Evolutionary conservation across 2,888 invertebrate genomes (phyloP).

Genomic region (Theretra japonica): DNA sequence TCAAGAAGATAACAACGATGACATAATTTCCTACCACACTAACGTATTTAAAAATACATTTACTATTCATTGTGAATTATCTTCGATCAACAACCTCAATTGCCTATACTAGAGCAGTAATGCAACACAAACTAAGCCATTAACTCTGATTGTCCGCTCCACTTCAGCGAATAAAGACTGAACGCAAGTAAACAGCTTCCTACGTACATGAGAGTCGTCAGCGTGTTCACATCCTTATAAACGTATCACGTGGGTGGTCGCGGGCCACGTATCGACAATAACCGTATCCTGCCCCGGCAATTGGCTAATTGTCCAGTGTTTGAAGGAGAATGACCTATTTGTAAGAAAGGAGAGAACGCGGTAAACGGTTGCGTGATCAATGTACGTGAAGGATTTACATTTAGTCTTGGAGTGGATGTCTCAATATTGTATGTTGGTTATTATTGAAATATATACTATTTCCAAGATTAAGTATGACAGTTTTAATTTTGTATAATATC

Average conservation of each 20-base stretch:
- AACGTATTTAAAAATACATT: background rate
- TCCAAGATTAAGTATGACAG: no score
- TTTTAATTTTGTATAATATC: no score
- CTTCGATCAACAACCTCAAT: background rate
- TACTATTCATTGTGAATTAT: background rate
- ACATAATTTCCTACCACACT: background rate
- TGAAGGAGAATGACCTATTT: slow-evolving; percentile 48
- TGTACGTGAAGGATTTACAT: background rate
- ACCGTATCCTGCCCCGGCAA: slow-evolving; percentile 58
- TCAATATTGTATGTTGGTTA: no score
- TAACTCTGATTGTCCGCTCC: background rate
- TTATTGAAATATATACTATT: no score
- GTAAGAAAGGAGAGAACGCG: slow-evolving; percentile 19
- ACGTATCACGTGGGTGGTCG: slow-evolving; percentile 56
- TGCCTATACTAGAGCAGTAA: background rate
- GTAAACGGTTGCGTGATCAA: background rate
- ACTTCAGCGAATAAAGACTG: slow-evolving; percentile 17
- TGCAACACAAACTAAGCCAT: background rate
- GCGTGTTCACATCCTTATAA: slow-evolving; percentile 60
- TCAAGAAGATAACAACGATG: background rate
- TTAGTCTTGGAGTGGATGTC: no score
- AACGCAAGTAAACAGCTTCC: slow-evolving; percentile 26
- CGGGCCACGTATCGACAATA: slow-evolving; percentile 43
- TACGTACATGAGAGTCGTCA: slow-evolving; percentile 19
- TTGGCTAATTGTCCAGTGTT: slow-evolving; percentile 57